Evolutionary conservation across 2,888 invertebrate species (phyloP), one percentile per base, ranked within the genome.

Genomic region (Heliconius hortense): DNA sequence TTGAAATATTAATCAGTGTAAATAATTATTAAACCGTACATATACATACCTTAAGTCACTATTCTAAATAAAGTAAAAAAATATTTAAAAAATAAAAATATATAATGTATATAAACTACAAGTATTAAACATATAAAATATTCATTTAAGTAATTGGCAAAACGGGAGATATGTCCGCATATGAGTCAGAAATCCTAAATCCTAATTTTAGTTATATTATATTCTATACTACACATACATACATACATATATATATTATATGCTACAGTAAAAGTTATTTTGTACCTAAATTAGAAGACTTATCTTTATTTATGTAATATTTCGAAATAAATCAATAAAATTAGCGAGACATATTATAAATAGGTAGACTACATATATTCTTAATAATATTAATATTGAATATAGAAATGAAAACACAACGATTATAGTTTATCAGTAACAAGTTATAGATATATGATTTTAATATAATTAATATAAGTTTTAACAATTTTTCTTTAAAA

Each of bases 101-200:
- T 48, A 48, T 0, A 18, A 48, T 48, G 48, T 66, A 31, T 35
- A 69, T 15, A 15, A 56, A 59, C 59, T 74, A 76, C 53, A 24
- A 35, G 26, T 62, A 64, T 74, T 67, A 64, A 64, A 87, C 84
- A 84, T 84, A 86, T 83, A 85, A 86, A 88, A 87, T 85, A 84
- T 83, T 78, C 80, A 74, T 82, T 86, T 94, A 94, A n/a, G n/a
- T n/a, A n/a, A 94, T 94, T 94, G 94, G 93, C 93, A 92, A 91
- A 91, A 92, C 88, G 94, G 94, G 94, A 94, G 94, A 93, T 74
- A 77, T 79, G 77, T 79, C 74, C 79, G 73, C 66, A 77, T 77
- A 74, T 77, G 72, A 77, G 76, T 77, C 53, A 74, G 72, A 74
- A 78, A 11, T 43, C 24, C 73, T 66, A 73, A 15, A 15, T 35